These are phyloP conservation scores for Drosophila multiciliata DNA, from an alignment of 2,888 invertebrate species.

Conservation along the genomic window DNA sequence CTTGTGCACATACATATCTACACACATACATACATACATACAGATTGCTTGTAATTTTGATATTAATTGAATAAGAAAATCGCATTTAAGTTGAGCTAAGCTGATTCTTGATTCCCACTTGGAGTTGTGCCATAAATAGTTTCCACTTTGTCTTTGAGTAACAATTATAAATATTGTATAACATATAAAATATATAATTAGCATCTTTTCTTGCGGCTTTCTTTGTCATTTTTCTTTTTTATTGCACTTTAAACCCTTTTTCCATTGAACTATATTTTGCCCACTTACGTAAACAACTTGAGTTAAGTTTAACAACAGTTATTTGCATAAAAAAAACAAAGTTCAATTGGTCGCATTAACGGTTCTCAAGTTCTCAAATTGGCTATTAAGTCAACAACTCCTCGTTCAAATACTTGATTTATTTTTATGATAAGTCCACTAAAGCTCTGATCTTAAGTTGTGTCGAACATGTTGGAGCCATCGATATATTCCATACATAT, in stretches of 20 bases:
- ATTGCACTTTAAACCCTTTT: background rate
- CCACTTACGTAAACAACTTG: background rate
- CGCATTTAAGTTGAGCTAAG: background rate
- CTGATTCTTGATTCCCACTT: background rate
- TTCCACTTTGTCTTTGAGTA: background rate
- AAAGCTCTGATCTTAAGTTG: conserved; percentile 1
- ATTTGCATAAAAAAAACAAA: background rate
- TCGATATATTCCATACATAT: conserved; percentile 15
- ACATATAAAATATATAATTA: background rate
- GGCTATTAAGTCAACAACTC: background rate
- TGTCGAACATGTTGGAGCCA: background rate
- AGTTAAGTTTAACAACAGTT: background rate
- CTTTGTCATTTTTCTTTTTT: background rate
- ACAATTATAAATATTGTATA: background rate
- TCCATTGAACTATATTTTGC: too few species aligned
- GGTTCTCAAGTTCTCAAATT: background rate
- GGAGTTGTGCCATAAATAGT: too few species aligned
- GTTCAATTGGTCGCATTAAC: background rate
- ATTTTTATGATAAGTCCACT: background rate
- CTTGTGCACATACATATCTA: background rate
- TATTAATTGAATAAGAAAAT: conserved; percentile 1
- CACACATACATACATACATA: background rate
- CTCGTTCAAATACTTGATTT: background rate
- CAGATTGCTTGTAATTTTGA: background rate
- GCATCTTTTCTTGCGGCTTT: background rate